Evolutionary conservation across 2,113 vertebrate genomes (phyloP).

Genomic region (Microcebus jonahi): DNA sequence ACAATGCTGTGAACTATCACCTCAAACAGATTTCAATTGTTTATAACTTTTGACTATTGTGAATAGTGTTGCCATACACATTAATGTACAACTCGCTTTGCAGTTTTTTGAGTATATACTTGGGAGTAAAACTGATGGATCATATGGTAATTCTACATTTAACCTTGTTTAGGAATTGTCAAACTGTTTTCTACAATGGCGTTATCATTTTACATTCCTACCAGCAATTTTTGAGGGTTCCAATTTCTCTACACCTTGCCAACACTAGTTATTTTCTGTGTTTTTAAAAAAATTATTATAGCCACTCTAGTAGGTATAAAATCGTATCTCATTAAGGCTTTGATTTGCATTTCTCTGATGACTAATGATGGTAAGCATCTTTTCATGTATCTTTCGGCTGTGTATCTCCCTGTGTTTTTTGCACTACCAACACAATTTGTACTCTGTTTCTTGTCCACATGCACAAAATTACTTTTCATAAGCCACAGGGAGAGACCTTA

Average conservation of each 20-base stretch:
- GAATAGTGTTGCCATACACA: neutral
- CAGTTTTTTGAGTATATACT: neutral
- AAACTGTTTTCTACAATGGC: neutral
- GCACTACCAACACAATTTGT: neutral
- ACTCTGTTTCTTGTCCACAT: neutral
- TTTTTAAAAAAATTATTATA: neutral
- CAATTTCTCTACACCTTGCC: neutral
- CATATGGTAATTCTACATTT: neutral
- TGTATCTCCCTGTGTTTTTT: neutral
- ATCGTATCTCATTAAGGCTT: neutral
- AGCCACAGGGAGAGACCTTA: neutral
- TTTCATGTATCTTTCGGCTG: neutral
- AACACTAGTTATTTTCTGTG: neutral
- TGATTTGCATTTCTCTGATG: neutral
- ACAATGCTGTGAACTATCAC: neutral
- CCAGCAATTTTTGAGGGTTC: neutral
- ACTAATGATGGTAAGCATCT: neutral
- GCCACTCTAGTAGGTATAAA: neutral
- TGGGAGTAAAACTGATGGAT: neutral
- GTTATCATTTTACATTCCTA: neutral
- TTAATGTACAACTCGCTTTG: neutral
- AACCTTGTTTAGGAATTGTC: neutral
- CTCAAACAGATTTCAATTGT: neutral
- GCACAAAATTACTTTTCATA: neutral
- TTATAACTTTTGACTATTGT: neutral